phyloP scores from a whole-genome alignment of 2,797 vertebrate species.

The Danio choprae region DNA sequence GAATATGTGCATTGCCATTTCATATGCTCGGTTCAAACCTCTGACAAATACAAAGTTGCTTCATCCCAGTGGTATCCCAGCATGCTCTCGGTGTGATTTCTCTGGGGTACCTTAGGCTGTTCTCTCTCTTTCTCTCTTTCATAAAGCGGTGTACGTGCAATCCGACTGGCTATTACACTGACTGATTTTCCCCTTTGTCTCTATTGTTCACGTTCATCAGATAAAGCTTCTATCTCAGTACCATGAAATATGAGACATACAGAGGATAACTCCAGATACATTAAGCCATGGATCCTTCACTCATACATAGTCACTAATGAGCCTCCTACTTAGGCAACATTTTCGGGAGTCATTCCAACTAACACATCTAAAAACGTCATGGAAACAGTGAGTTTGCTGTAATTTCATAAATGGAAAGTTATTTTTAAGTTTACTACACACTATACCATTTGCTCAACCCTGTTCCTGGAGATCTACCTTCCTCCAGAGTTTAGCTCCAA shows the following conservation, averaged over 20 bases:
- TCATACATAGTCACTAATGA: constrained; percentile 3
- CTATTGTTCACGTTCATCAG: constrained; percentile 45
- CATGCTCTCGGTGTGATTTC: constrained; percentile 38
- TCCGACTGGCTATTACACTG: constrained; percentile 10
- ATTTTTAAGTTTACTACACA: too few relatives aligned
- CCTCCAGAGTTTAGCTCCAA: too few relatives aligned
- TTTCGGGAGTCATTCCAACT: neutral
- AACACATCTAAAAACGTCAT: neutral
- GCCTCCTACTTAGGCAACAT: neutral
- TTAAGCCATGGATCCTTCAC: neutral
- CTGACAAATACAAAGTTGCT: constrained; percentile 8
- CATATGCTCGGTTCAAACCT: neutral
- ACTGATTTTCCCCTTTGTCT: constrained; percentile 17
- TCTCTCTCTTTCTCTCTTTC: constrained; percentile 11
- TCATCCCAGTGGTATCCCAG: constrained; percentile 35
- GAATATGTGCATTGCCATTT: neutral
- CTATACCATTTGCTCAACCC: too few relatives aligned
- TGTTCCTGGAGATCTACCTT: too few relatives aligned
- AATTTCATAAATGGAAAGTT: too few relatives aligned
- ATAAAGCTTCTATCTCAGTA: constrained; percentile 21
- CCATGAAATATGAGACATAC: constrained; percentile 40
- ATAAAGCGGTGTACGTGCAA: constrained; percentile 9
- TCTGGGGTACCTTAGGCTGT: constrained; percentile 11
- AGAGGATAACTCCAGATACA: constrained; percentile 24
- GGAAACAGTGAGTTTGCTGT: too few relatives aligned